phyloP scores from a whole-genome alignment of 1,140 invertebrate genomes.

The Aporrectodea caliginosa region DNA sequence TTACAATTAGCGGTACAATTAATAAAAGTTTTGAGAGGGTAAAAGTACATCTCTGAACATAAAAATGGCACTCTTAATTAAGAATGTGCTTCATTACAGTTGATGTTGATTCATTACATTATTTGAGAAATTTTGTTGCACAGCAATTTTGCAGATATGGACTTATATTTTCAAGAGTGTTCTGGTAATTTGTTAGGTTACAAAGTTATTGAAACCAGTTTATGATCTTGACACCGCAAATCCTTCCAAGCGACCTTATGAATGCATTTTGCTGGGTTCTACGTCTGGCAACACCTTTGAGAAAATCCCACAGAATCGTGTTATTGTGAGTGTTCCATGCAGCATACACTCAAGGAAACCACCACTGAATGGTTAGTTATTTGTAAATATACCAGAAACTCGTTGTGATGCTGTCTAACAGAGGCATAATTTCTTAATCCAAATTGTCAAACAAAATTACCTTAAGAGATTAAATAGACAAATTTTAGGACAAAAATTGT shows the following conservation, averaged over 20 bases:
- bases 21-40: no score
- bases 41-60: no score
- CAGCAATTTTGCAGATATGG: neutral
- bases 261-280: slow-evolving; percentile 67
- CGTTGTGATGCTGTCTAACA: no score
- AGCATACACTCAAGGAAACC: slow-evolving; percentile 89
- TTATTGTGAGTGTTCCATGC: slow-evolving; percentile 81
- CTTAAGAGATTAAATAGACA: no score
- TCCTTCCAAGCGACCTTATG: slow-evolving; percentile 79
- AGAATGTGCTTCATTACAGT: no score
- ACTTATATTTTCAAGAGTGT: slow-evolving; percentile 22
- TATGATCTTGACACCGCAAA: slow-evolving; percentile 18
- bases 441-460: no score
- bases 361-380: slow-evolving; percentile 61
- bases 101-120: slow-evolving; percentile 8
- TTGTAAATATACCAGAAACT: neutral
- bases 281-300: neutral
- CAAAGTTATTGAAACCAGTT: slow-evolving; percentile 27
- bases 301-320: slow-evolving; percentile 48
- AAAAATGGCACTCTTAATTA: no score
- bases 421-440: no score
- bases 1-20: no score
- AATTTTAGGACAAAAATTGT: neutral
- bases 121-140: neutral
- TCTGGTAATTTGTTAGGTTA: slow-evolving; percentile 28